phyloP scores from a whole-genome alignment of 2,888 invertebrate species.

The Drosophila nigricruria region DNA sequence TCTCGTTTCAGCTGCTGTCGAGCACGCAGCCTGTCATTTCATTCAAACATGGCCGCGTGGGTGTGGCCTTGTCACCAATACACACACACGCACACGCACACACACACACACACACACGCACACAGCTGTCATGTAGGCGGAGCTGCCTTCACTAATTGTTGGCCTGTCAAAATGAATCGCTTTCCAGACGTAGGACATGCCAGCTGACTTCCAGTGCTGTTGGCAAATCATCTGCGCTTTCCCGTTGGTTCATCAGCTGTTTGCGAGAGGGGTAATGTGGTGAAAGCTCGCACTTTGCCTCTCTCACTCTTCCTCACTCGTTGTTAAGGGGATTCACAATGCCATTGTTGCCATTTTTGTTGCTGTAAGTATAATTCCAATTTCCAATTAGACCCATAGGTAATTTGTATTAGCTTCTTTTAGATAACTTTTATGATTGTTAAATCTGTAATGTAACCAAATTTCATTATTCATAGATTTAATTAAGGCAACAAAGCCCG shows the following conservation, averaged over 20 bases:
- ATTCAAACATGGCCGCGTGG: conserved; percentile 85
- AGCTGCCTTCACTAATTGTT: conserved; percentile 58
- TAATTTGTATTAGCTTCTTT: not conserved
- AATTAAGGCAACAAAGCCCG: not conserved
- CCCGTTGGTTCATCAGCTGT: conserved; percentile 75
- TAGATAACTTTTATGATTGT: not conserved
- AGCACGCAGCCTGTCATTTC: conserved; percentile 62
- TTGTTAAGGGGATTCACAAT: conserved; percentile 17
- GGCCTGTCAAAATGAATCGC: conserved; percentile 64
- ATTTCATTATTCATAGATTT: not conserved
- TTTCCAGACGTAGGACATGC: conserved; percentile 49
- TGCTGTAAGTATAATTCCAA: not conserved
- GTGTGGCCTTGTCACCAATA: conserved; percentile 80
- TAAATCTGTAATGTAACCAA: not conserved
- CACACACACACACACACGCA: conserved; percentile 21
- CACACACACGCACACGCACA: conserved; percentile 12
- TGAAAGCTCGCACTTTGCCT: conserved; percentile 60
- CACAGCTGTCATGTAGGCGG: conserved; percentile 63
- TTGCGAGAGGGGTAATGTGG: conserved; percentile 53
- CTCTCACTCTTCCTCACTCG: conserved; percentile 7
- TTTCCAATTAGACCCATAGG: not conserved
- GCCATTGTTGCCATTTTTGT: not conserved
- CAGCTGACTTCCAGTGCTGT: conserved; percentile 26
- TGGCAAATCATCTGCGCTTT: conserved; percentile 50
- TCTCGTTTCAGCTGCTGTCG: conserved; percentile 52